phyloP scores from a whole-genome alignment of 1,140 invertebrate genomes.

The Diuraphis noxia region DNA sequence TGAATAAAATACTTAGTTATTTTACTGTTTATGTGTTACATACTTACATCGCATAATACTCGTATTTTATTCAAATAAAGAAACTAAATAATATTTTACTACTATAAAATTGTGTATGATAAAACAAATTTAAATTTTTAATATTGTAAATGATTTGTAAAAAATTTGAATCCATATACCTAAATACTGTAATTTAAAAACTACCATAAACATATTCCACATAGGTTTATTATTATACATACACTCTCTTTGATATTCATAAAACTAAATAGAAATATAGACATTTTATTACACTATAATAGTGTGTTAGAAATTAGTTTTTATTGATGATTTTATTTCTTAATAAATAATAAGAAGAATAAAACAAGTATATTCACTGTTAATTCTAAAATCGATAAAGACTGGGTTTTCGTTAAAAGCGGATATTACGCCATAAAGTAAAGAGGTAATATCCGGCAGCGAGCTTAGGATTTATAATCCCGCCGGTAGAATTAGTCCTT shows the following conservation, averaged over 20 bases:
- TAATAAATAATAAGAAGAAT: conserved; percentile 22
- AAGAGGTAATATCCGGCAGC: conserved; percentile 53
- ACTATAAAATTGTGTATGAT: no score
- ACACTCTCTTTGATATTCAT: background rate
- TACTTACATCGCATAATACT: no score
- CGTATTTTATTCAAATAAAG: no score
- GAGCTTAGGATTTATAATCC: conserved; percentile 53
- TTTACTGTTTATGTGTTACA: background rate
- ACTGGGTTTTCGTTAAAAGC: conserved; percentile 38
- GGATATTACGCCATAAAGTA: conserved; percentile 53
- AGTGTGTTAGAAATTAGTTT: background rate
- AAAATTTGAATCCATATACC: background rate
- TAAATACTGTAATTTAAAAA: no score
- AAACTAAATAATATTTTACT: background rate
- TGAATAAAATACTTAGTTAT: background rate
- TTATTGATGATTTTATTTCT: conserved; percentile 14
- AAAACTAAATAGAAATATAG: background rate
- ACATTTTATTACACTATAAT: background rate
- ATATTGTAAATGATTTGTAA: background rate
- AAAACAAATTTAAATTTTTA: background rate
- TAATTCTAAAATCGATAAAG: conserved; percentile 48
- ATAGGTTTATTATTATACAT: background rate
- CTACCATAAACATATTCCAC: background rate
- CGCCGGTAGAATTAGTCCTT: conserved; percentile 46
- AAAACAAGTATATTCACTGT: conserved; percentile 26